Conservation (phyloP, 2,888 invertebrate genomes). For the Drosophila mettleri region DNA sequence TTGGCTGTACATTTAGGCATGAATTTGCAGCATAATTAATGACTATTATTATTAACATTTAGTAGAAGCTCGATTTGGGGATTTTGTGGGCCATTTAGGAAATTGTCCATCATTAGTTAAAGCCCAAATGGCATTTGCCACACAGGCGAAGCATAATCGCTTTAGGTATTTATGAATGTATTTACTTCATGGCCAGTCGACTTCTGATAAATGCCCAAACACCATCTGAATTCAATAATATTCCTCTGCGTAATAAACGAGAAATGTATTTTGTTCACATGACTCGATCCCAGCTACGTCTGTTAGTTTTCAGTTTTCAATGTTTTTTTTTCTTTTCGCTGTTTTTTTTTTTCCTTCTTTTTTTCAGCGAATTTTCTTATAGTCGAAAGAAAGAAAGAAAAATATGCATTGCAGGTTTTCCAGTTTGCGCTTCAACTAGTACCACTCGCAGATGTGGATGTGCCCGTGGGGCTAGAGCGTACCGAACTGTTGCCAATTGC, state of each 20-base stretch:
- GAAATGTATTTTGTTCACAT: constrained; percentile 27
- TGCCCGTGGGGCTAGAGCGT: constrained; percentile 30
- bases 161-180: constrained; percentile 8
- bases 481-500: constrained; percentile 52
- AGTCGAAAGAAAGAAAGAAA: constrained; percentile 10
- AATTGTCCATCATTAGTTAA: not conserved
- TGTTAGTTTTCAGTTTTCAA: constrained; percentile 13
- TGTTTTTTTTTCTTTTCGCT: constrained; percentile 6
- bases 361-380: constrained; percentile 26
- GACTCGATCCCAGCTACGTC: constrained; percentile 21
- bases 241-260: constrained; percentile 8
- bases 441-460: constrained; percentile 18
- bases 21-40: constrained; percentile 1
- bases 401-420: constrained; percentile 14
- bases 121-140: not conserved
- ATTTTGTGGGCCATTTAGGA: not conserved
- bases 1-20: not conserved
- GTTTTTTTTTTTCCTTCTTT: constrained; percentile 16
- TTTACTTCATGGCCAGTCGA: constrained; percentile 9
- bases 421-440: constrained; percentile 25
- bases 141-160: not conserved
- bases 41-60: constrained; percentile 6
- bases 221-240: constrained; percentile 14
- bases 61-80: not conserved
- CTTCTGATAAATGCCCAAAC: constrained; percentile 14